Conservation (phyloP, 1,140 invertebrate genomes). For the Zaprionus ghesquierei region DNA sequence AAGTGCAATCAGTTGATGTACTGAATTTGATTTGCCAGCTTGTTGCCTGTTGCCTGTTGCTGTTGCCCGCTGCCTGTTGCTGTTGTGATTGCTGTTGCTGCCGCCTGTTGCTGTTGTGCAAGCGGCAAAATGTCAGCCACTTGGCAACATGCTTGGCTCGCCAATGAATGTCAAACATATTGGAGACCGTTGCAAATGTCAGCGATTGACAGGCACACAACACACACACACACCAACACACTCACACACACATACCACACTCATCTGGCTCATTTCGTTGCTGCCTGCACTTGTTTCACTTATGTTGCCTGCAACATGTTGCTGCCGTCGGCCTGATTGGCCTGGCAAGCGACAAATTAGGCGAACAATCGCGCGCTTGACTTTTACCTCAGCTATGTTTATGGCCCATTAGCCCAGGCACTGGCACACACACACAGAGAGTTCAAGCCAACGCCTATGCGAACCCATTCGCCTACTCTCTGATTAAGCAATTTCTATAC, state of each 20-base stretch:
- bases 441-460: conserved; percentile 61
- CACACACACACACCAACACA: conserved; percentile 14
- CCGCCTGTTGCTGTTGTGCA: conserved; percentile 57
- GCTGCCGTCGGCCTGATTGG: conserved; percentile 58
- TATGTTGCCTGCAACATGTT: conserved; percentile 60
- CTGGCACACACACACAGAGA: conserved; percentile 23
- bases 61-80: conserved; percentile 6
- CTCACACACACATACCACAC: background rate
- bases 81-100: conserved; percentile 48
- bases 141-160: conserved; percentile 67
- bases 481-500: conserved; percentile 69
- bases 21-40: conserved; percentile 69
- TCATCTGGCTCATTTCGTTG: conserved; percentile 18
- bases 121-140: conserved; percentile 76
- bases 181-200: conserved; percentile 78
- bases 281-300: conserved; percentile 63
- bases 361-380: conserved; percentile 73
- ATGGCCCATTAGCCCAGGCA: conserved; percentile 62
- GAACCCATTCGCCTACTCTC: conserved; percentile 29
- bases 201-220: conserved; percentile 67
- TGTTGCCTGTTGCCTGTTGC: conserved; percentile 45
- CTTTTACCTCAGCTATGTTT: conserved; percentile 66
- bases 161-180: conserved; percentile 78
- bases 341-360: conserved; percentile 77
- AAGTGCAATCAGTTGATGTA: conserved; percentile 76